Percentiles rank a stretch among this genome's conserved stretches.
phyloP scores from a whole-genome alignment of 2,797 vertebrate species.

The Tenualosa ilisha region DNA sequence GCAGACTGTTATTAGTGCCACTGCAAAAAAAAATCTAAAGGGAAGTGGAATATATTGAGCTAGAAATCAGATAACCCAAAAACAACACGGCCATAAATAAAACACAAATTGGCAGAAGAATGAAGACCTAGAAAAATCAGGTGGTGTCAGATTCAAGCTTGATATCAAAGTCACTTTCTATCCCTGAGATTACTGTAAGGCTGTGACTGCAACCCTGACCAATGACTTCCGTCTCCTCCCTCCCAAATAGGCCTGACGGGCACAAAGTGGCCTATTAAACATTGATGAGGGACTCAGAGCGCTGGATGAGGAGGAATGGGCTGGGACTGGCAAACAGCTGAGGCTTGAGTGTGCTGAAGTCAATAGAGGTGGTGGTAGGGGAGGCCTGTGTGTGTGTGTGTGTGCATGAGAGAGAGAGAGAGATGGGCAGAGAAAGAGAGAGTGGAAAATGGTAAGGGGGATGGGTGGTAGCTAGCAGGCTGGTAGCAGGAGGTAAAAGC shows the following conservation, averaged over 20 bases:
- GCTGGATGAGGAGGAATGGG: constrained; percentile 38
- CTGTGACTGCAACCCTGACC: constrained; percentile 8
- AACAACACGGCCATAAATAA: neutral
- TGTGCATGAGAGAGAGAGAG: constrained; percentile 45
- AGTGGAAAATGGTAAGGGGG: constrained; percentile 39
- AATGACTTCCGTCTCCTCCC: constrained; percentile 39
- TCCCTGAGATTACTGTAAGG: neutral
- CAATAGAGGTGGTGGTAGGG: constrained; percentile 19
- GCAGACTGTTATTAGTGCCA: neutral
- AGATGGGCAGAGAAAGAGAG: constrained; percentile 40
- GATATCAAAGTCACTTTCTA: neutral
- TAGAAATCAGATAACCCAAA: neutral
- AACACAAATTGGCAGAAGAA: neutral
- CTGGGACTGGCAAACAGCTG: constrained; percentile 35
- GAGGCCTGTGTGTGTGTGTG: too few relatives aligned
- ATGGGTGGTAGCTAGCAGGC: constrained; percentile 47
- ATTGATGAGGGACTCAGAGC: constrained; percentile 54
- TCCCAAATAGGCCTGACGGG: constrained; percentile 53
- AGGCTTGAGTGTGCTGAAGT: constrained; percentile 17
- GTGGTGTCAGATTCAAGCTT: neutral
- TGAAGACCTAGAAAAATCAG: neutral
- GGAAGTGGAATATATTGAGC: neutral
- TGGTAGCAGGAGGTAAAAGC: constrained; percentile 66
- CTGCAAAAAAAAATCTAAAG: neutral
- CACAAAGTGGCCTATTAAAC: constrained; percentile 57